Evolutionary conservation across 2,797 vertebrate genomes (phyloP).

Genomic region (Galago senegalensis): DNA sequence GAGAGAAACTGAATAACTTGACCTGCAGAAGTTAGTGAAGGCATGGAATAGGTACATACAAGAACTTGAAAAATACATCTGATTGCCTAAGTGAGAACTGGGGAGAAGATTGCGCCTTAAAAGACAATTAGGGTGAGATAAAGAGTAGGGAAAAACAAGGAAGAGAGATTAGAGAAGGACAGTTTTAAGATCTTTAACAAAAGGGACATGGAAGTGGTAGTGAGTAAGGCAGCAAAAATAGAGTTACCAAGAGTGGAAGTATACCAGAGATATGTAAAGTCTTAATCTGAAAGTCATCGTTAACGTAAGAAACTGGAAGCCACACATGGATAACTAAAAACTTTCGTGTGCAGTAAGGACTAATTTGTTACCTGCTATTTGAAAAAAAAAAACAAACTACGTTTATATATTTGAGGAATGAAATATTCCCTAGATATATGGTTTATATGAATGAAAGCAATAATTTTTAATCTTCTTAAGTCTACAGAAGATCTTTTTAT

Average conservation of each 20-base stretch:
- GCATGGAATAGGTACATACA: background rate
- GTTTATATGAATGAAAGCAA: slow-evolving; percentile 32
- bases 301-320: background rate
- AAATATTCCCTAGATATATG: background rate
- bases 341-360: background rate
- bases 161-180: background rate
- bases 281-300: background rate
- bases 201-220: background rate
- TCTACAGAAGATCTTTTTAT: background rate
- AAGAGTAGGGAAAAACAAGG: background rate
- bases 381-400: background rate
- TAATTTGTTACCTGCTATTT: background rate
- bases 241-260: background rate
- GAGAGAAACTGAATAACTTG: background rate
- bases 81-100: background rate
- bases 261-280: background rate
- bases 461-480: background rate
- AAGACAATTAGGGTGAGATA: background rate
- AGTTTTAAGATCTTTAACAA: slow-evolving; percentile 6
- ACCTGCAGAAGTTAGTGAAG: background rate
- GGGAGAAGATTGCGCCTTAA: background rate
- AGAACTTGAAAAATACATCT: background rate
- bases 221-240: background rate
- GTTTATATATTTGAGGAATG: background rate
- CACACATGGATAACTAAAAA: background rate